phyloP scores from a whole-genome alignment of 2,888 invertebrate genomes.

The Glaucopsyche alexis region DNA sequence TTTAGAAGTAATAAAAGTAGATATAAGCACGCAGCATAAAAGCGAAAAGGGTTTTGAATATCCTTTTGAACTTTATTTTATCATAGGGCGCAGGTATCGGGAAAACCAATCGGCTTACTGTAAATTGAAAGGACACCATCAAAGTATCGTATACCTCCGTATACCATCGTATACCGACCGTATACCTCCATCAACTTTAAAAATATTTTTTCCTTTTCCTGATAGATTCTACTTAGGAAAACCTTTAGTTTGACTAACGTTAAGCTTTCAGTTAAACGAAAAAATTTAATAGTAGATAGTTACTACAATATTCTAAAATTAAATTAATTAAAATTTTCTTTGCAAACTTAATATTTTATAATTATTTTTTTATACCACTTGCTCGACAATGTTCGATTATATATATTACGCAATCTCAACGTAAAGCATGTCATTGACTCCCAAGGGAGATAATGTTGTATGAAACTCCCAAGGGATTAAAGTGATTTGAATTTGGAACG shows the following conservation, averaged over 20 bases:
- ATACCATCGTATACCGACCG: too few species aligned
- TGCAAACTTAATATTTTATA: too few species aligned
- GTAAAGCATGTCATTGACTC: too few species aligned
- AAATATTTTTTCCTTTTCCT: conserved; percentile 10
- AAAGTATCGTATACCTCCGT: conserved; percentile 2
- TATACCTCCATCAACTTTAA: not conserved
- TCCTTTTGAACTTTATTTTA: conserved; percentile 29
- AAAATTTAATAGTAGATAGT: too few species aligned
- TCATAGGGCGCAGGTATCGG: conserved; percentile 26
- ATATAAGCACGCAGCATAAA: not conserved
- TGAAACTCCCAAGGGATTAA: too few species aligned
- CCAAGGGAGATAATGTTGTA: too few species aligned
- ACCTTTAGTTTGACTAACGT: not conserved
- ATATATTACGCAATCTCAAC: too few species aligned
- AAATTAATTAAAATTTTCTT: too few species aligned
- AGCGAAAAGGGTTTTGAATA: conserved; percentile 18
- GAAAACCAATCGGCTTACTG: conserved; percentile 30
- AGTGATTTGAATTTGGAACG: too few species aligned
- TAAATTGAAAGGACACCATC: conserved; percentile 30
- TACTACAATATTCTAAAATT: too few species aligned
- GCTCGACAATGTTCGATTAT: too few species aligned
- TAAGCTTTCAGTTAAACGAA: not conserved
- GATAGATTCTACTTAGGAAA: not conserved
- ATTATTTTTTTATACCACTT: too few species aligned
- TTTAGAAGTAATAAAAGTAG: not conserved